Evolutionary conservation across 2,113 vertebrate species (phyloP).

Genomic region (Cyanocitta stelleri): DNA sequence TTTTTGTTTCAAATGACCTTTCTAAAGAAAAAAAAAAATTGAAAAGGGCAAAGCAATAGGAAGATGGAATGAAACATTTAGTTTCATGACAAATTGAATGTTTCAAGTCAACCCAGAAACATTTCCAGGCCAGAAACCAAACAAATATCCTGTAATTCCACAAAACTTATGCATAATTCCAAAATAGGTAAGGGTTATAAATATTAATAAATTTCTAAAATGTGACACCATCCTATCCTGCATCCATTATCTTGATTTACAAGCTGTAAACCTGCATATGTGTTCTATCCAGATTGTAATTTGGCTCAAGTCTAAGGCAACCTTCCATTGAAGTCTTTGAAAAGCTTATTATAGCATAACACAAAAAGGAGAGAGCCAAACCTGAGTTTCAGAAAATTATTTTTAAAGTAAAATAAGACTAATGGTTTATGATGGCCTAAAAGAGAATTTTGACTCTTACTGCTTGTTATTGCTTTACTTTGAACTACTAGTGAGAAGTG

Average conservation of each 20-base stretch:
- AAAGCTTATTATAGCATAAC: neutral
- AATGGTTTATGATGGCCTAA: neutral
- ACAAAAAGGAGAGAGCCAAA: neutral
- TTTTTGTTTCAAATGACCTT: constrained; percentile 34
- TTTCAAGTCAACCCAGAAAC: constrained; percentile 10
- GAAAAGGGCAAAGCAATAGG: constrained; percentile 28
- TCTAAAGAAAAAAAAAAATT: neutral
- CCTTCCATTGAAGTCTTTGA: neutral
- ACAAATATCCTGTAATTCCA: neutral
- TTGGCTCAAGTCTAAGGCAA: neutral
- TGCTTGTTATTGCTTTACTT: neutral
- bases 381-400: neutral
- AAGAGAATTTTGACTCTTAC: neutral
- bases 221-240: neutral
- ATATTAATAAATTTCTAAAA: neutral
- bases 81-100: constrained; percentile 17
- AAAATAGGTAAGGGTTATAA: neutral
- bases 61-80: constrained; percentile 25
- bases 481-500: neutral
- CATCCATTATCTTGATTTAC: neutral
- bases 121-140: constrained; percentile 41
- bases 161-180: neutral
- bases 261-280: neutral
- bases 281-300: neutral
- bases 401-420: neutral